Evolutionary conservation across 2,888 invertebrate genomes (phyloP), one percentile per base, ranked within the genome.

Genomic region (Trachelus stipa): DNA sequence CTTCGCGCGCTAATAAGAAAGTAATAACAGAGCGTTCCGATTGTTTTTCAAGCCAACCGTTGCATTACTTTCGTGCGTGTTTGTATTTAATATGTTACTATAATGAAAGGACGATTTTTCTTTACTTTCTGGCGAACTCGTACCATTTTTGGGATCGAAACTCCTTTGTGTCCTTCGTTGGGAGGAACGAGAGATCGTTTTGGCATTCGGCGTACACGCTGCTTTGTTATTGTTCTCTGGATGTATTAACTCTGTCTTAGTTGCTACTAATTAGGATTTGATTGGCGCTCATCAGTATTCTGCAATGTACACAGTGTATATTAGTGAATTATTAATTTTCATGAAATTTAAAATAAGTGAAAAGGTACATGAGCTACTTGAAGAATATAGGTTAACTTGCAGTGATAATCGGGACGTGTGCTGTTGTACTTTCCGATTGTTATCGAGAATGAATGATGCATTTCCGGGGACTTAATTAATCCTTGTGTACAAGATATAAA

Each of bases 21-120:
- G 74, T 74, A 33, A 74, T n/a, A 37, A 34, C 37, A 74, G 23
- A 33, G 74, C 74, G 35, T 71, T 34, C 74, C 74, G 74, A 74
- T 74, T 74, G 74, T 74, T 74, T 23, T 35, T 34, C 33, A 9
- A 9, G 6, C 37, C 11, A 35, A 23, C 35, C 15, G 34, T 30
- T n/a, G 74, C 74, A 35, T 37, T 74, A 12, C 15, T 15, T 15
- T 12, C 33, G 34, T 12, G 31, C 31, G 56, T 56, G 0, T 9
- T 9, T 56, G 15, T 56, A 56, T 23, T 56, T 56, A 23, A 56
- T 23, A 23, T 56, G 23, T 56, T 56, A 9, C 23, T 23, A 56
- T 9, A 9, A 56, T 2, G 56, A 9, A 56, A 23, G 9, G 15
- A 56, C 23, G 56, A 56, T 56, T 56, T 23, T 56, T 56, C 6